phyloP scores from a whole-genome alignment of 2,797 vertebrate species.

The Hybognathus amarus region DNA sequence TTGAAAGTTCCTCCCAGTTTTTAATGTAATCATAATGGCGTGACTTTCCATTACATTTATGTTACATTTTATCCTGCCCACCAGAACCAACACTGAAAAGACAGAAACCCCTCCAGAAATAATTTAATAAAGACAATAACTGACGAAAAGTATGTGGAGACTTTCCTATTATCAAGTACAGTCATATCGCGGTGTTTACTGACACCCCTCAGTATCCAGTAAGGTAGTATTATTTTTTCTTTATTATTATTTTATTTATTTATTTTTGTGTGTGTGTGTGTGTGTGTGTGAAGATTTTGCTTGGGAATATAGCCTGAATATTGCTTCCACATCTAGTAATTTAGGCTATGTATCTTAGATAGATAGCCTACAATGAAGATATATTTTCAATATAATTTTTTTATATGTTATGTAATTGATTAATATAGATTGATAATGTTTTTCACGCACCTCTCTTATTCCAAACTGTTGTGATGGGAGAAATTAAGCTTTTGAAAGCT shows the following conservation, averaged over 20 bases:
- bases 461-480: too few relatives aligned
- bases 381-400: too few relatives aligned
- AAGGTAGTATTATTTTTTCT: not conserved
- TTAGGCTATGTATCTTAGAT: not conserved
- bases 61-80: not conserved
- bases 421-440: not conserved
- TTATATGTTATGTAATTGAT: not conserved
- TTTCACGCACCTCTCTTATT: too few relatives aligned
- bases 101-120: not conserved
- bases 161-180: not conserved
- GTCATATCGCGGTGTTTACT: not conserved
- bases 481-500: too few relatives aligned
- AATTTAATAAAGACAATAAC: not conserved
- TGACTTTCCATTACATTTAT: conserved; percentile 29
- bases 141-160: not conserved
- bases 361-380: not conserved
- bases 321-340: too few relatives aligned
- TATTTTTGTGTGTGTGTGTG: too few relatives aligned
- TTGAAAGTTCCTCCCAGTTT: not conserved
- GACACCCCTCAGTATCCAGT: not conserved
- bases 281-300: too few relatives aligned
- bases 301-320: too few relatives aligned
- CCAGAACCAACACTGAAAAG: not conserved
- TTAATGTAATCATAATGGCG: conserved; percentile 22
- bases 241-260: too few relatives aligned